Conservation (phyloP, 2,113 vertebrate species). For the Siniperca chuatsi region DNA sequence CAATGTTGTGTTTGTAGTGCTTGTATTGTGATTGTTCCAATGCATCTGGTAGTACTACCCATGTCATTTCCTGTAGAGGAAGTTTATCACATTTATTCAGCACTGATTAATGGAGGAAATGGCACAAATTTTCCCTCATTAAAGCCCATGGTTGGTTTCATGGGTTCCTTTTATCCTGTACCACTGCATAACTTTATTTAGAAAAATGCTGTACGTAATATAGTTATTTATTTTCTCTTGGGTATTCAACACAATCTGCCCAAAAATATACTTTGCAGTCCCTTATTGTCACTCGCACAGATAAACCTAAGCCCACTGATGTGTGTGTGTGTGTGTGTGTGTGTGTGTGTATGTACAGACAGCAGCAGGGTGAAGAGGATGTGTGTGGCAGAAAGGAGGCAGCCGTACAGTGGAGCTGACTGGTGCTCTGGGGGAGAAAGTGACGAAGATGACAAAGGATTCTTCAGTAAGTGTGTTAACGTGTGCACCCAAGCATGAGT, state of each 20-base stretch:
- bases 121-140: neutral
- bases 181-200: neutral
- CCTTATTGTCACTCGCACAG: constrained; percentile 2
- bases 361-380: constrained; percentile 86
- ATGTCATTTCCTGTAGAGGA: neutral
- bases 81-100: constrained; percentile 15
- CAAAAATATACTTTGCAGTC: constrained; percentile 26
- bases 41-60: neutral
- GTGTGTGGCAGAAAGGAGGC: constrained; percentile 87
- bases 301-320: constrained; percentile 16
- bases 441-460: constrained; percentile 87
- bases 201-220: neutral
- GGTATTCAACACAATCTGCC: constrained; percentile 9
- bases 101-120: neutral
- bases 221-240: constrained; percentile 3
- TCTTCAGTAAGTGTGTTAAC: constrained; percentile 80
- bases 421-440: constrained; percentile 89
- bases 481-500: constrained; percentile 44
- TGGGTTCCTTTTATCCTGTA: neutral
- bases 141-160: neutral
- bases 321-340: constrained; percentile 41
- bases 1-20: neutral
- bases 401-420: constrained; percentile 87
- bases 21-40: neutral
- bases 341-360: constrained; percentile 66